Evolutionary conservation across 2,888 invertebrate genomes (phyloP).

Genomic region (Eupeodes luniger): DNA sequence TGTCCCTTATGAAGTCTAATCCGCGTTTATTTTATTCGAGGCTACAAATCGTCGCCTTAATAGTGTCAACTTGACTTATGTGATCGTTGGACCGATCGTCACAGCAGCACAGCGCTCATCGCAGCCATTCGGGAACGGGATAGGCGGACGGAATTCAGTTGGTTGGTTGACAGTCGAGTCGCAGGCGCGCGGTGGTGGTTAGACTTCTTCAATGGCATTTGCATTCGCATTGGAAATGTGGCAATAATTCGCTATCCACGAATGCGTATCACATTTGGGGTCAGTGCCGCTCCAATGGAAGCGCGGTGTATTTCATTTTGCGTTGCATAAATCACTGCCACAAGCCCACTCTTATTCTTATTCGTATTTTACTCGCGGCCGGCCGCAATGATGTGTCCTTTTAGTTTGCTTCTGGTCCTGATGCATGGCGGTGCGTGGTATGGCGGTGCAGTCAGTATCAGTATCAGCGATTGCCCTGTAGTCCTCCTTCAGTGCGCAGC

Average conservation of each 20-base stretch:
- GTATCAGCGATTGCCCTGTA: slow-evolving; percentile 47
- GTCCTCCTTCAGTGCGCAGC: slow-evolving; percentile 66
- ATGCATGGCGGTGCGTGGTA: not conserved
- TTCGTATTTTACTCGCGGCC: slow-evolving; percentile 74
- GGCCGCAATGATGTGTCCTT: slow-evolving; percentile 69
- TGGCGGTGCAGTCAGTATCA: not conserved
- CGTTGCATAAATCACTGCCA: slow-evolving; percentile 83
- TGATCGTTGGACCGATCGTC: slow-evolving; percentile 79
- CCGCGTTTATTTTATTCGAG: slow-evolving; percentile 84
- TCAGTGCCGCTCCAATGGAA: slow-evolving; percentile 69
- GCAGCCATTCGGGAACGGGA: slow-evolving; percentile 39
- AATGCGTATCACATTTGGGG: slow-evolving; percentile 64
- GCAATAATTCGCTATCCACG: slow-evolving; percentile 69
- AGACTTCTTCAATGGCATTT: not conserved
- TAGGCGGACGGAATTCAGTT: slow-evolving; percentile 24
- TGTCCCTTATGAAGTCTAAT: slow-evolving; percentile 84
- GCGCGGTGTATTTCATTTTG: slow-evolving; percentile 83
- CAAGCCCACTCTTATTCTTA: slow-evolving; percentile 69
- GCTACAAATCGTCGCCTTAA: slow-evolving; percentile 84
- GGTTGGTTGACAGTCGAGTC: not conserved
- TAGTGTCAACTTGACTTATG: slow-evolving; percentile 84
- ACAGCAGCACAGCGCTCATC: not conserved
- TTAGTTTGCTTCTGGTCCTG: slow-evolving; percentile 50
- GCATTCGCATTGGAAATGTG: slow-evolving; percentile 68
- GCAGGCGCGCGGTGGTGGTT: not conserved